phyloP scores from a whole-genome alignment of 2,113 vertebrate genomes.

The Bagarius yarrelli region DNA sequence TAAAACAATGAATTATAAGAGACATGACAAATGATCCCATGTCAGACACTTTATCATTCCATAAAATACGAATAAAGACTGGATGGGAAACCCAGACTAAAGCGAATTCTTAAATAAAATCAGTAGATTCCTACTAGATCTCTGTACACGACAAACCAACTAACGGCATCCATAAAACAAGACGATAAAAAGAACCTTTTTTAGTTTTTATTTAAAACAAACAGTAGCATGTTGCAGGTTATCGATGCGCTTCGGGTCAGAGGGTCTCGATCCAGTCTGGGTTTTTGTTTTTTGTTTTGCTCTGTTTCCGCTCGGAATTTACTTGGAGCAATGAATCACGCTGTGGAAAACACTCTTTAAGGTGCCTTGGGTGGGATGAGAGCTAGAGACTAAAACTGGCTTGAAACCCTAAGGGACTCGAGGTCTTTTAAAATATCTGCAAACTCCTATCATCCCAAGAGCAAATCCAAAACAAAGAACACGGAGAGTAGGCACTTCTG shows the following conservation, averaged over 20 bases:
- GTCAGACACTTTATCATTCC: conserved; percentile 25
- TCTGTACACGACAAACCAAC: conserved; percentile 49
- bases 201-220: neutral
- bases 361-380: neutral
- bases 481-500: conserved; percentile 68
- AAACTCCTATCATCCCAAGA: conserved; percentile 43
- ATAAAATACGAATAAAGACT: conserved; percentile 36
- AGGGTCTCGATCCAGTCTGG: neutral
- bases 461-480: conserved; percentile 55
- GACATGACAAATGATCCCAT: conserved; percentile 43
- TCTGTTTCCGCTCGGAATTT: conserved; percentile 14
- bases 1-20: conserved; percentile 36
- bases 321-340: neutral
- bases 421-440: conserved; percentile 1
- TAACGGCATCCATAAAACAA: conserved; percentile 57
- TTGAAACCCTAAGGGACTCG: neutral
- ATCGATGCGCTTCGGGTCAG: conserved; percentile 50
- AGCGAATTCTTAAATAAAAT: conserved; percentile 44
- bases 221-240: conserved; percentile 39
- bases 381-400: neutral
- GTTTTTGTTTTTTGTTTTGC: neutral
- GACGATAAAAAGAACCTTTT: conserved; percentile 48
- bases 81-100: conserved; percentile 38
- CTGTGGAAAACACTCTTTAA: neutral
- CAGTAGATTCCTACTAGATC: conserved; percentile 8